These are phyloP conservation scores for Catajapyx aquilonaris DNA, from an alignment of 1,140 invertebrate species.

Conservation along the genomic window DNA sequence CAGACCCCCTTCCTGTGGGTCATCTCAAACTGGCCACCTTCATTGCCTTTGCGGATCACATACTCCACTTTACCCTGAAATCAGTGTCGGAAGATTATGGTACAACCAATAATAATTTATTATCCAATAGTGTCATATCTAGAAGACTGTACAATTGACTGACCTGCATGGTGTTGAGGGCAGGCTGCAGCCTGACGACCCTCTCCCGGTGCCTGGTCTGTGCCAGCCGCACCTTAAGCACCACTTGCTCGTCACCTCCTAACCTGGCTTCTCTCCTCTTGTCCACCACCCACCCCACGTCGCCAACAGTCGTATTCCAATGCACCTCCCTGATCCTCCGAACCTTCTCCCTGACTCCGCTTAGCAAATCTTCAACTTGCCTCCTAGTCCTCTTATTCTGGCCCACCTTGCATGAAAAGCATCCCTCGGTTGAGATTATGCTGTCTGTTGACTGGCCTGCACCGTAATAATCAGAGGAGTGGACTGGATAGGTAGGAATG, in stretches of 20 bases:
- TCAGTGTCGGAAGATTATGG: slow-evolving; percentile 13
- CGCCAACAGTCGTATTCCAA: background rate
- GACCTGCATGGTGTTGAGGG: slow-evolving; percentile 23
- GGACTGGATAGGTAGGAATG: slow-evolving; percentile 41
- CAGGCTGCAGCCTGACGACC: slow-evolving; percentile 39
- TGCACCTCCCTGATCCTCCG: background rate
- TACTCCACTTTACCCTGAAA: slow-evolving; percentile 36
- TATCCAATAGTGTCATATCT: background rate
- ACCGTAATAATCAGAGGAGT: slow-evolving; percentile 25
- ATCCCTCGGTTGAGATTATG: slow-evolving; percentile 67
- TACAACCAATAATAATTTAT: background rate
- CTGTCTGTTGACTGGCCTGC: slow-evolving; percentile 41
- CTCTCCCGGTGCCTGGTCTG: slow-evolving; percentile 37
- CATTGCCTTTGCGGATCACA: slow-evolving; percentile 37
- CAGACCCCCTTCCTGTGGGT: slow-evolving; percentile 36
- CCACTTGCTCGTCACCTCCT: slow-evolving; percentile 21
- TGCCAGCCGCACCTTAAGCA: slow-evolving; percentile 29
- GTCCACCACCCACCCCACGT: no score
- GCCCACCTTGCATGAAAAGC: slow-evolving; percentile 66
- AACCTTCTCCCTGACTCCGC: background rate
- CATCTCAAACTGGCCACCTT: slow-evolving; percentile 38
- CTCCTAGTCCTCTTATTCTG: background rate
- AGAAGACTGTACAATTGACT: slow-evolving; percentile 3
- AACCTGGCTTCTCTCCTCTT: no score
- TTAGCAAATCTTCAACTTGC: background rate